Evolutionary conservation across 2,113 vertebrate genomes (phyloP).

Genomic region (Paradoxurus hermaphroditus): DNA sequence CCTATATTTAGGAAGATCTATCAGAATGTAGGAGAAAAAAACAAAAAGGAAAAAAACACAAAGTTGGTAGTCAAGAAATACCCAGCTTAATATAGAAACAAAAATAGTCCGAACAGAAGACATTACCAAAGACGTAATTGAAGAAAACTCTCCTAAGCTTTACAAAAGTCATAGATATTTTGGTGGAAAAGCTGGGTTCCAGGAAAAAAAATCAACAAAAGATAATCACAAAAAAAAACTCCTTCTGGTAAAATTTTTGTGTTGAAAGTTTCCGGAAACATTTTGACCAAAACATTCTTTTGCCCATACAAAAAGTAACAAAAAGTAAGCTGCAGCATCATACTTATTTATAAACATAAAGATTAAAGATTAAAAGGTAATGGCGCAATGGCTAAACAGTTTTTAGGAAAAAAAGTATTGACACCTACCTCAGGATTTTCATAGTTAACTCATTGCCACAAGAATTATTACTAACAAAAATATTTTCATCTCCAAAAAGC

Average conservation of each 20-base stretch:
- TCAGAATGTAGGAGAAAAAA: background rate
- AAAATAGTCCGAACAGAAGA: background rate
- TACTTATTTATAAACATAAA: background rate
- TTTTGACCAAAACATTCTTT: background rate
- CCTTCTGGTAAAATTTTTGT: background rate
- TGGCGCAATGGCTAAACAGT: background rate
- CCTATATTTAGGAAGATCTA: background rate
- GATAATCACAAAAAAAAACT: background rate
- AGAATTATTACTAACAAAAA: background rate
- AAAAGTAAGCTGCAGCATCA: background rate
- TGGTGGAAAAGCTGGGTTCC: background rate
- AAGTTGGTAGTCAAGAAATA: background rate
- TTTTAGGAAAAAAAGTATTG: background rate
- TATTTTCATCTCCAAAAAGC: background rate
- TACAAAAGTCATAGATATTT: background rate
- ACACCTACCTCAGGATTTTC: background rate
- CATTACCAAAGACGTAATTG: background rate
- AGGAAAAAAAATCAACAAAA: background rate
- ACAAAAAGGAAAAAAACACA: too few species aligned
- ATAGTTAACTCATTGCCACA: background rate
- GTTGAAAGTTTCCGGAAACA: background rate
- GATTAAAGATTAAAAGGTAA: background rate
- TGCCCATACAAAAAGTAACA: background rate
- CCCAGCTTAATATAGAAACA: background rate
- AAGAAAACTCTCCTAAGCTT: background rate